Evolutionary conservation across 2,888 invertebrate species (phyloP).

Genomic region (Oxyscelio sp.): DNA sequence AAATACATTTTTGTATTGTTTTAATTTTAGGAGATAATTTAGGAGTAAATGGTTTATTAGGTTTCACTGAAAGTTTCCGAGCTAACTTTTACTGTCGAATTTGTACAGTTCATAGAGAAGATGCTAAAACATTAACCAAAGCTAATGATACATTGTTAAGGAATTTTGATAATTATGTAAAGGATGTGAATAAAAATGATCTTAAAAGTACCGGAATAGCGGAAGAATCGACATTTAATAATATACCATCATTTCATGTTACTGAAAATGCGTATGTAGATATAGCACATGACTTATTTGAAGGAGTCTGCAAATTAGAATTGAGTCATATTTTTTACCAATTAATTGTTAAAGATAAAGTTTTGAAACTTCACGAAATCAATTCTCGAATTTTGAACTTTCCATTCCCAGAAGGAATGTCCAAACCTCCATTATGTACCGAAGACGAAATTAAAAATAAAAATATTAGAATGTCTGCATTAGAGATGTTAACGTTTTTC

Average conservation of each 20-base stretch:
- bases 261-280: conserved; percentile 66
- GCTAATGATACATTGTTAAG: background rate
- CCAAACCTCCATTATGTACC: conserved; percentile 66
- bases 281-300: conserved; percentile 73
- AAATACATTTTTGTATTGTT: conserved; percentile 16
- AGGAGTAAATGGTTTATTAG: conserved; percentile 5
- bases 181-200: background rate
- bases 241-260: conserved; percentile 61
- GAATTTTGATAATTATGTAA: background rate
- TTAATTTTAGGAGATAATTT: conserved; percentile 33
- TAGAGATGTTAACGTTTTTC: conserved; percentile 48
- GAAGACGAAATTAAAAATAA: conserved; percentile 13
- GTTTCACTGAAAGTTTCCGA: conserved; percentile 8
- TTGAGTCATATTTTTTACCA: conserved; percentile 34
- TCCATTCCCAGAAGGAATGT: conserved; percentile 32
- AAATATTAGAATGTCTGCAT: conserved; percentile 69
- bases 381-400: conserved; percentile 26
- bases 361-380: conserved; percentile 18
- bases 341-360: conserved; percentile 16
- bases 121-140: conserved; percentile 6
- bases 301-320: conserved; percentile 69
- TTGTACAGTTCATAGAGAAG: conserved; percentile 51
- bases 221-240: conserved; percentile 48
- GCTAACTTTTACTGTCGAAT: conserved; percentile 10
- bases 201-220: background rate